Evolutionary conservation across 2,888 invertebrate species (phyloP), one percentile per base, ranked within the genome.

Genomic region (Ophion ellenae): DNA sequence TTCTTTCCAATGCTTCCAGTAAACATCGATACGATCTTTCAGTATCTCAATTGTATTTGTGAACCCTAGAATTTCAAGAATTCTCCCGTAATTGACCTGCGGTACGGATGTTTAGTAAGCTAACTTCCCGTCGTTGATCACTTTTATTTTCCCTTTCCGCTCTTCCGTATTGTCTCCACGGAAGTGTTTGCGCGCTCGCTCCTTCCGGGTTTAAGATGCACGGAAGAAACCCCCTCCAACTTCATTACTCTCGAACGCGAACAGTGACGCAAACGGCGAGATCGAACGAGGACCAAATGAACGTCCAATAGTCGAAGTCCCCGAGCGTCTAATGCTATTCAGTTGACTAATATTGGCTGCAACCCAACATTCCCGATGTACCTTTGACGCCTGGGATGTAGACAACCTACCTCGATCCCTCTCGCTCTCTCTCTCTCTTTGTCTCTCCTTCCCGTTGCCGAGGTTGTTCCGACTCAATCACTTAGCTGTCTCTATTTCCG

Each of bases 341-440:
- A 69, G 76, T 80, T 73, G 71, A 47, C 81, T 77, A 83, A 81
- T 74, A 77, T 77, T 83, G 53, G 77, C 81, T 66, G 67, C 59
- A 53, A 81, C 63, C 74, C 77, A 64, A 64, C 63, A 17, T 83
- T 61, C 77, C 77, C 63, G 79, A 83, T 83, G 63, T 47, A 73
- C 36, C 67, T 14, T 45, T 73, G 63, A 77, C 66, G 32, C 36
- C 53, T 74, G 24, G 24, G 57, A 75, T 80, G 47, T 59, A 77
- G 69, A 45, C 47, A 36, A 66, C 45, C 75, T 59, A 36, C 28
- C 75, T 40, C 9, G 66, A 66, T 79, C 61, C 57, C 32, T 53
- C 53, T 7, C 32, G 57, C 53, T 67, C 20, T 28, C 47, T 53
- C 57, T 36, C 59, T 28, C 45, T 61, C 61, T 5, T 11, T 32